Evolutionary conservation across 2,113 vertebrate species (phyloP).

Genomic region (Megaleporinus macrocephalus): DNA sequence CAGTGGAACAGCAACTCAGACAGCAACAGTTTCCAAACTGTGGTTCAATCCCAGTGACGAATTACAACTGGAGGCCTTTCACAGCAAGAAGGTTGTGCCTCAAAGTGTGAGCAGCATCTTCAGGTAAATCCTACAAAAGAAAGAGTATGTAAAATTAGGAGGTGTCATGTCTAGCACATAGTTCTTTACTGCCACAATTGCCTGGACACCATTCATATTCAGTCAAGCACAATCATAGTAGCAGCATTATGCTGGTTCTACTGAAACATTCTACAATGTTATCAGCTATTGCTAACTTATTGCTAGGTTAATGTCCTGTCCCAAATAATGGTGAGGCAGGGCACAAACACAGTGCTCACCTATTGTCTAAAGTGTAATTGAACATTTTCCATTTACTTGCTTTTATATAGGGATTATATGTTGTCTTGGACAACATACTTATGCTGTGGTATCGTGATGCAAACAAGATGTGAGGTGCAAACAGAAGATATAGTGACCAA

Average conservation of each 20-base stretch:
- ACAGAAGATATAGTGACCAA: no score
- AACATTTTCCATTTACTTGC: no score
- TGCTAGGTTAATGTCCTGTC: no score
- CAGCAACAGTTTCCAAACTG: slow-evolving; percentile 37
- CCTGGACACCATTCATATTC: neutral
- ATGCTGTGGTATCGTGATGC: no score
- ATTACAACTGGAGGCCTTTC: slow-evolving; percentile 39
- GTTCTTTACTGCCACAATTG: neutral
- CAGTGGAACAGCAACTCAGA: slow-evolving; percentile 2
- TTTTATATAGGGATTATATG: no score
- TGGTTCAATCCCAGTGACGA: neutral
- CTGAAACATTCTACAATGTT: neutral
- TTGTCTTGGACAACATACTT: no score
- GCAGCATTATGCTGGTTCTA: neutral
- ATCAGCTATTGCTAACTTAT: neutral
- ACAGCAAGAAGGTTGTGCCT: slow-evolving; percentile 40
- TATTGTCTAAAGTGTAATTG: no score
- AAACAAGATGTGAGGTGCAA: no score
- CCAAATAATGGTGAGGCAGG: no score
- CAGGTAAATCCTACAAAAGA: slow-evolving; percentile 72
- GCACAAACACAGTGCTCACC: no score
- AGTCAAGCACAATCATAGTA: neutral
- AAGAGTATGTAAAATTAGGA: slow-evolving; percentile 54
- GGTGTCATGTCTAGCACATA: neutral
- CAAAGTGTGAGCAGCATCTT: slow-evolving; percentile 58